Evolutionary conservation across 1,140 invertebrate species (phyloP).

Genomic region (Pachypsylla venusta): DNA sequence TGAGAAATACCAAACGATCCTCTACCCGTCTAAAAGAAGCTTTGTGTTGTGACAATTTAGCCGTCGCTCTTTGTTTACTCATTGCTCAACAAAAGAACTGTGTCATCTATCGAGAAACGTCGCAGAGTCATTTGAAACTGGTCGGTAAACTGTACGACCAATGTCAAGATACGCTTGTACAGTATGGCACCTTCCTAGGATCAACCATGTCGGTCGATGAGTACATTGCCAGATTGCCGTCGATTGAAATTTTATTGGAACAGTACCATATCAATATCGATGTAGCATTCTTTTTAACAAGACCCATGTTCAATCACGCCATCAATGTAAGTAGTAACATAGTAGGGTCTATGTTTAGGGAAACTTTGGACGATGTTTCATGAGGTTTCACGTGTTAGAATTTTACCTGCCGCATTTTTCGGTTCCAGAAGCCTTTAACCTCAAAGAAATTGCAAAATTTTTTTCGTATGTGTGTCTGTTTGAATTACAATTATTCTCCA

Average conservation of each 20-base stretch:
- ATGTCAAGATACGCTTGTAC: conserved; percentile 71
- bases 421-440: no score
- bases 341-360: no score
- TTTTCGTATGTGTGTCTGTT: no score
- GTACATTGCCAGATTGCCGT: conserved; percentile 75
- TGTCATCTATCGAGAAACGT: conserved; percentile 70
- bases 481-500: no score
- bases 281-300: conserved; percentile 89
- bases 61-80: conserved; percentile 80
- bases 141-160: conserved; percentile 48
- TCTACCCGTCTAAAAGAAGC: conserved; percentile 92
- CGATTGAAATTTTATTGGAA: conserved; percentile 73
- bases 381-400: no score
- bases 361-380: no score
- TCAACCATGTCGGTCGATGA: conserved; percentile 88
- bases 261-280: conserved; percentile 90
- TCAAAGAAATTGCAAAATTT: no score
- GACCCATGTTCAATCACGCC: conserved; percentile 77
- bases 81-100: conserved; percentile 95
- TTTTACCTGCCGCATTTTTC: no score
- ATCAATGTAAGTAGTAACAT: conserved; percentile 72
- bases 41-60: conserved; percentile 77
- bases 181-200: conserved; percentile 92
- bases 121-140: conserved; percentile 76
- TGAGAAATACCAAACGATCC: conserved; percentile 91